Evolutionary conservation across 2,888 invertebrate species (phyloP).

Genomic region (Macrophya annulata): DNA sequence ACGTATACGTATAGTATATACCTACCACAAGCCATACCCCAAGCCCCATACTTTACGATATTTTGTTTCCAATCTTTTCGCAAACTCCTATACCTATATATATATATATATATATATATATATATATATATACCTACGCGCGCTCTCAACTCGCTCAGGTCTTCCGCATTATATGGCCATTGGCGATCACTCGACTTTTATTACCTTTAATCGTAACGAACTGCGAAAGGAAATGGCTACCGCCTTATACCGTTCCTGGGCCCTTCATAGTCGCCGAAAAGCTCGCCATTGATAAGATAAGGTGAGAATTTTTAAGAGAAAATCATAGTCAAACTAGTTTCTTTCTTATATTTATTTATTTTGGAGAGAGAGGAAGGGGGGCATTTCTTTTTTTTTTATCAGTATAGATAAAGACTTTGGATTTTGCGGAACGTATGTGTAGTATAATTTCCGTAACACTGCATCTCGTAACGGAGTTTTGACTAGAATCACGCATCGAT

Average conservation of each 20-base stretch:
- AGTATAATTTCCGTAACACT: conserved; percentile 65
- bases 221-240: conserved; percentile 56
- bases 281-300: not conserved
- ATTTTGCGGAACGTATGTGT: not conserved
- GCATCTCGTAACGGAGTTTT: not conserved
- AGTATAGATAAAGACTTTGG: not conserved
- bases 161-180: conserved; percentile 64
- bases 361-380: no score
- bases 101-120: no score
- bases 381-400: not conserved
- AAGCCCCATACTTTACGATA: conserved; percentile 74
- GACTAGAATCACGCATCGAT: conserved; percentile 72
- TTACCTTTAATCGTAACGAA: conserved; percentile 71
- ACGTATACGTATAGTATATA: no score
- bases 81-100: conserved; percentile 34
- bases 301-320: not conserved
- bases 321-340: not conserved
- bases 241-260: not conserved
- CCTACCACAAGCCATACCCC: conserved; percentile 55
- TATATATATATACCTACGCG: no score
- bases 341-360: not conserved
- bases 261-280: not conserved
- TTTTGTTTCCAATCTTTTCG: conserved; percentile 74
- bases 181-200: conserved; percentile 72
- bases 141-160: conserved; percentile 48